These are phyloP conservation scores for Siphlonurus alternatus DNA, from an alignment of 2,888 invertebrate species.

Conservation along the genomic window DNA sequence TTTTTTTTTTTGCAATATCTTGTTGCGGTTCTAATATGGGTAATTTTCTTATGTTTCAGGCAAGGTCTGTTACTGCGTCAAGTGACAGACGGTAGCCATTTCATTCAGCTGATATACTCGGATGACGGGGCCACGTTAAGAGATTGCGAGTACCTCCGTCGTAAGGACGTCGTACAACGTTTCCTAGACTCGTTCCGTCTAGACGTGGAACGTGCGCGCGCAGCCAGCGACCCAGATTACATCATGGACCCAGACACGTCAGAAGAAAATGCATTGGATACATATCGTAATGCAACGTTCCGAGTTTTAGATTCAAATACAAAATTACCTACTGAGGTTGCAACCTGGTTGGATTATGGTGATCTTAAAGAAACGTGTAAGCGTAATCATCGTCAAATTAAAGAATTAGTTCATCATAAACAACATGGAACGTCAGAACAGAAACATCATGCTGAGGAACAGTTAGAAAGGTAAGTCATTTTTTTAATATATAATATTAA, in stretches of 20 bases:
- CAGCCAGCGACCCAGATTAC: conserved; percentile 22
- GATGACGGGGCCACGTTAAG: conserved; percentile 35
- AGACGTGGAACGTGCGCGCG: conserved; percentile 29
- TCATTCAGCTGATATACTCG: conserved; percentile 50
- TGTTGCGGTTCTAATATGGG: no score
- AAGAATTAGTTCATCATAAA: conserved; percentile 15
- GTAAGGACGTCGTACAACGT: conserved; percentile 32
- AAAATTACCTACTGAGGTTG: conserved; percentile 31
- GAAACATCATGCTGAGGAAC: conserved; percentile 14
- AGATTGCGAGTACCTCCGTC: conserved; percentile 49
- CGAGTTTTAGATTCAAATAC: conserved; percentile 32
- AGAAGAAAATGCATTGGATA: conserved; percentile 10
- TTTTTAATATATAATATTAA: no score
- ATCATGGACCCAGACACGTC: conserved; percentile 26
- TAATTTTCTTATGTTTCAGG: conserved; percentile 29
- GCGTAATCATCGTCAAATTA: conserved; percentile 24
- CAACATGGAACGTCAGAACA: conserved; percentile 13
- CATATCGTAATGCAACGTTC: conserved; percentile 33
- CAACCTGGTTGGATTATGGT: conserved; percentile 40
- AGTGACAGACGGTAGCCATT: conserved; percentile 46
- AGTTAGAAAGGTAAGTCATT: conserved; percentile 15
- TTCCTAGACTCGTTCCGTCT: conserved; percentile 40
- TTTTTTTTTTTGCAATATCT: neutral
- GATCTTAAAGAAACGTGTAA: conserved; percentile 38
- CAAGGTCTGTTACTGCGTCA: conserved; percentile 42